These are phyloP conservation scores for Hydrolagus affinis DNA, from an alignment of 2,113 vertebrate genomes.

Conservation along the genomic window DNA sequence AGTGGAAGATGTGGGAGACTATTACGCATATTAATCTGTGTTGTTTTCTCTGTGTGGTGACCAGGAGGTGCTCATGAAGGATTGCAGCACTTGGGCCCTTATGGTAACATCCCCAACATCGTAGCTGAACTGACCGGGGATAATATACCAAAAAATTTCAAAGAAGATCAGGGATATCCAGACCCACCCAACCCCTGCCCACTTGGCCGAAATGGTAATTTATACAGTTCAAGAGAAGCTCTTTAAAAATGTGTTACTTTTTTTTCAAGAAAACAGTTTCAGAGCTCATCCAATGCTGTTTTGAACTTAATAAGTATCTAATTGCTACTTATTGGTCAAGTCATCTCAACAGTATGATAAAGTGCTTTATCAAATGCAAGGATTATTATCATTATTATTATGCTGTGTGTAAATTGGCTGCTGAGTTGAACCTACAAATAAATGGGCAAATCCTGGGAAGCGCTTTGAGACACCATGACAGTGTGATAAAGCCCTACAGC, in stretches of 20 bases:
- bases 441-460: no score
- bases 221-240: neutral
- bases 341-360: no score
- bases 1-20: no score
- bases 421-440: no score
- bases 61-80: conserved; percentile 92
- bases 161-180: conserved; percentile 89
- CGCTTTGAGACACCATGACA: no score
- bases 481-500: no score
- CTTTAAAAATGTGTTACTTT: neutral
- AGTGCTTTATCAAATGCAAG: no score
- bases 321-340: neutral
- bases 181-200: conserved; percentile 96
- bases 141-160: conserved; percentile 87
- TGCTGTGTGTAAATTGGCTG: no score
- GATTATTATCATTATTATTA: no score
- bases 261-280: neutral
- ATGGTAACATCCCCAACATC: conserved; percentile 93
- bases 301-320: neutral
- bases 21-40: neutral
- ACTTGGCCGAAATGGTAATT: conserved; percentile 77
- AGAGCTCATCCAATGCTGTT: neutral
- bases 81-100: conserved; percentile 92
- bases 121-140: conserved; percentile 92
- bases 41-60: conserved; percentile 36